These are phyloP conservation scores for Hippocampus comes DNA, from an alignment of 2,113 vertebrate species.

Conservation along the genomic window DNA sequence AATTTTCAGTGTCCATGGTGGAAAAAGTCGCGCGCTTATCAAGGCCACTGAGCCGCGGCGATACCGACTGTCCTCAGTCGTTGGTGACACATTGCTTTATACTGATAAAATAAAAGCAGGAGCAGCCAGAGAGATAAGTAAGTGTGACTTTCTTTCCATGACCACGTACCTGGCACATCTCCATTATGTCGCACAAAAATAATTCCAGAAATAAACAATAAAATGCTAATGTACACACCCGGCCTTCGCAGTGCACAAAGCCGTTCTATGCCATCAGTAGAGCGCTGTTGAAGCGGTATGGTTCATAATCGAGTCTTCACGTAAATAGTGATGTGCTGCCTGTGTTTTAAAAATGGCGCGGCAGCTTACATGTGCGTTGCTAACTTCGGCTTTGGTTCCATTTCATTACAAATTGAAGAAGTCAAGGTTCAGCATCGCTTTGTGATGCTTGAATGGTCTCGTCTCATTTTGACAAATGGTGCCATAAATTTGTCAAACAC, in stretches of 20 bases:
- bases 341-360: not conserved
- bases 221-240: not conserved
- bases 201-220: no score
- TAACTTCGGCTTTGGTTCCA: not conserved
- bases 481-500: no score
- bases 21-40: constrained; percentile 31
- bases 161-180: not conserved
- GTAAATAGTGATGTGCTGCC: not conserved
- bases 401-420: not conserved
- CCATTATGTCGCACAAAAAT: not conserved
- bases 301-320: not conserved
- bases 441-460: no score
- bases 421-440: no score
- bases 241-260: no score
- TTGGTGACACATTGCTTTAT: constrained; percentile 23
- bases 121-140: constrained; percentile 21
- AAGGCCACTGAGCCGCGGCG: constrained; percentile 31
- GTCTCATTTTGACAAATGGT: no score
- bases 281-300: not conserved
- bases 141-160: constrained; percentile 18
- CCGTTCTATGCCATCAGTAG: not conserved
- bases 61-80: constrained; percentile 43
- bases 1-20: constrained; percentile 9
- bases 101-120: constrained; percentile 38
- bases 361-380: not conserved